These are phyloP conservation scores for Channa maculata DNA, from an alignment of 2,113 vertebrate genomes.

Conservation along the genomic window DNA sequence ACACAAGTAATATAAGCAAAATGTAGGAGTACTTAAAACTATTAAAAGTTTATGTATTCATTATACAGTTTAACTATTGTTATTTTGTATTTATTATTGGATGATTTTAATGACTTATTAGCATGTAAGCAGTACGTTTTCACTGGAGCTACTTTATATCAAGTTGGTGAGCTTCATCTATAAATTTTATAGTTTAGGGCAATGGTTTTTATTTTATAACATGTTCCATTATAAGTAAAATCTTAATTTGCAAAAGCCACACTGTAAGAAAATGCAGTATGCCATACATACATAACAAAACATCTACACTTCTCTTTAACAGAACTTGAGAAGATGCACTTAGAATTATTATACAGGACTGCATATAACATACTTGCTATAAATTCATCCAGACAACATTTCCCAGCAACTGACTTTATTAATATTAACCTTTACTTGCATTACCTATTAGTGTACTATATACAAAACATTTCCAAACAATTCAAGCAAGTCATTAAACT, in stretches of 20 bases:
- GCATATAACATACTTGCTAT: slow-evolving; percentile 16
- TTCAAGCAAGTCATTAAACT: slow-evolving; percentile 41
- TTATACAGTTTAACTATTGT: not conserved
- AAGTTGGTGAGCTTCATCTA: too few species aligned
- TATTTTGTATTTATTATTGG: not conserved
- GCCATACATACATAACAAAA: not conserved
- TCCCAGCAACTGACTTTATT: slow-evolving; percentile 70
- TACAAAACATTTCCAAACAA: slow-evolving; percentile 64
- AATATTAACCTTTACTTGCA: slow-evolving; percentile 64
- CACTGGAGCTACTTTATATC: too few species aligned
- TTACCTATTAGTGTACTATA: slow-evolving; percentile 60
- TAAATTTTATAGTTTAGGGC: too few species aligned
- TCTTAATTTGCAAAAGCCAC: not conserved
- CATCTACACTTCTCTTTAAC: not conserved
- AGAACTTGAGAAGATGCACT: not conserved
- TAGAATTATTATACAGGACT: not conserved
- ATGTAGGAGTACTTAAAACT: not conserved
- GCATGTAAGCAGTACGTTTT: not conserved
- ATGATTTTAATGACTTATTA: too few species aligned
- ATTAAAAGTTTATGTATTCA: not conserved
- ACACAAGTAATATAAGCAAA: not conserved
- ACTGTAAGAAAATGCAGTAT: not conserved
- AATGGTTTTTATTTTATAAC: too few species aligned
- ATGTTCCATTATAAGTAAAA: too few species aligned
- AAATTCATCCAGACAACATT: slow-evolving; percentile 60